Evolutionary conservation across 1,140 invertebrate species (phyloP), one percentile per base, ranked within the genome.

Genomic region (Melipona quadrifasciata): DNA sequence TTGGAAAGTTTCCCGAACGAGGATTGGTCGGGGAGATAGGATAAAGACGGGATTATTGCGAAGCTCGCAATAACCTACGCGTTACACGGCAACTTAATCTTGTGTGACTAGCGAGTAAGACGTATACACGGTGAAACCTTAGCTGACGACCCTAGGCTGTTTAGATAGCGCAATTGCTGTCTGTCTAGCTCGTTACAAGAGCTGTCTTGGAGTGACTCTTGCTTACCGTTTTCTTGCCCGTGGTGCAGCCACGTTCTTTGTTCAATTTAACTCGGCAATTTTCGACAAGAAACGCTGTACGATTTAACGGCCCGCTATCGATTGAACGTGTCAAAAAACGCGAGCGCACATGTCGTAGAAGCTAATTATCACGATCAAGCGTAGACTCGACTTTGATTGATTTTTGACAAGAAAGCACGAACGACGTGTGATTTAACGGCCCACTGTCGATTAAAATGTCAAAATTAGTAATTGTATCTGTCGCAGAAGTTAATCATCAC

Each of bases 161-260:
- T 72, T 72, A 72, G 71, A 72, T 72, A 72, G 71, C 71, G 68
- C 71, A 53, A 72, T 72, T 72, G 71, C 71, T 51, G 71, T 72
- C 71, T 53, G 71, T 72, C 71, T 72, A 72, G 47, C n/a, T 72
- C 39, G 71, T 72, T 72, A 72, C 39, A 53, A 72, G 24, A 24
- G 24, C 47, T 51, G 47, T 53, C 47, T 51, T 17, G 16, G 1
- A 53, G 47, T 17, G 24, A 27, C 17, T 53, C 47, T 24, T 72
- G 47, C n/a, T 53, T 19, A 12, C 16, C 24, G 71, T 51, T 72
- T 51, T 72, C 71, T 53, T 53, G 0, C 8, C n/a, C 39, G 6
- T 47, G 8, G 11, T 27, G 10, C 10, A 17, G 17, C 27, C n/a
- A 53, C 10, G n/a, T 17, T n/a, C 47, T 53, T 27, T 27, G 34